Percentiles rank a stretch among this genome's conserved stretches.
These are phyloP conservation scores for Aptenodytes forsteri DNA, from an alignment of 2,113 vertebrate genomes.

Conservation along the genomic window DNA sequence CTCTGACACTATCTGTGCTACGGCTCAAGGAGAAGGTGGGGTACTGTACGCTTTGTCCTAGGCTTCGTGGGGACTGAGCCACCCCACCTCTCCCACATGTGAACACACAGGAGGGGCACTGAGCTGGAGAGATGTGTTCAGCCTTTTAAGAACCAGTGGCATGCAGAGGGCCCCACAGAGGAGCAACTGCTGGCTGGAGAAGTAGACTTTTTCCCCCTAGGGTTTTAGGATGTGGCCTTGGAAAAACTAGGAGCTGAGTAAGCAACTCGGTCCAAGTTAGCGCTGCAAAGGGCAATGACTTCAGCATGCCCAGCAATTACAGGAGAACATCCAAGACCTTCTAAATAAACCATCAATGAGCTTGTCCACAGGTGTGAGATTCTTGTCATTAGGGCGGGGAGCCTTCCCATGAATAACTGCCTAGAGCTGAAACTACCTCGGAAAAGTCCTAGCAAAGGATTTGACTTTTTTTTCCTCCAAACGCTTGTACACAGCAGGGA, in stretches of 20 bases:
- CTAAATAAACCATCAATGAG: background rate
- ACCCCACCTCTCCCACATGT: fast-evolving
- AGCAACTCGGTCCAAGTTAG: background rate
- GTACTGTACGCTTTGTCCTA: background rate
- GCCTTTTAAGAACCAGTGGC: background rate
- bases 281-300: background rate
- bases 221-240: background rate
- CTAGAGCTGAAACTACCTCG: background rate
- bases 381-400: background rate
- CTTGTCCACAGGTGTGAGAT: background rate
- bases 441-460: background rate
- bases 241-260: background rate
- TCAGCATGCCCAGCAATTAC: background rate
- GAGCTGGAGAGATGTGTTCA: background rate
- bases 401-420: background rate
- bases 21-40: background rate
- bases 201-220: background rate
- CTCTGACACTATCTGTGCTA: background rate
- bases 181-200: background rate
- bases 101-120: background rate
- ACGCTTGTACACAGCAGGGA: background rate
- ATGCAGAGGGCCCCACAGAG: background rate
- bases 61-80: background rate
- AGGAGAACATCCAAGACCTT: background rate
- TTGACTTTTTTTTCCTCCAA: background rate